These are phyloP conservation scores for Lophochroa leadbeateri DNA, from an alignment of 2,113 vertebrate species.

Conservation along the genomic window DNA sequence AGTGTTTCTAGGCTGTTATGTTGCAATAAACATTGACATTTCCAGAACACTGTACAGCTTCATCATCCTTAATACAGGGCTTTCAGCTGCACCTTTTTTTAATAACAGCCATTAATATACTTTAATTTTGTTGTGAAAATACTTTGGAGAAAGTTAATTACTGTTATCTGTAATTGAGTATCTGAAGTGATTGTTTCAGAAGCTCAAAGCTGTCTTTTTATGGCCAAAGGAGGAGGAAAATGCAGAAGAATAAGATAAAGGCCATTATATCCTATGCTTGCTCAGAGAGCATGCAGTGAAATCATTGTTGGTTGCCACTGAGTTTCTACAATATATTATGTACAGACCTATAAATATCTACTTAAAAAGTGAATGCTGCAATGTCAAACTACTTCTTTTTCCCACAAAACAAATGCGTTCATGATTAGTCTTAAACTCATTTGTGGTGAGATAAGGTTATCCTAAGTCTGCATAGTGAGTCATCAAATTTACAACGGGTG, in stretches of 20 bases:
- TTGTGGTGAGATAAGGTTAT: not conserved
- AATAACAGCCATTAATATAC: not conserved
- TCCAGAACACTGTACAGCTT: not conserved
- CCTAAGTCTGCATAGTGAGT: not conserved
- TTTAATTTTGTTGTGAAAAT: conserved; percentile 11
- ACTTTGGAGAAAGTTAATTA: conserved; percentile 1
- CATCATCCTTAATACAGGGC: not conserved
- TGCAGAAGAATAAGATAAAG: not conserved
- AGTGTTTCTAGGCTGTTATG: not conserved
- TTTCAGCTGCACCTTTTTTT: conserved; percentile 1
- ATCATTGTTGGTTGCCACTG: not conserved
- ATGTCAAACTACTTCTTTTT: not conserved
- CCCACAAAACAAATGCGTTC: not conserved
- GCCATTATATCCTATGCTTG: not conserved
- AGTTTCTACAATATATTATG: not conserved
- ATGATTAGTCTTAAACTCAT: not conserved
- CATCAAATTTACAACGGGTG: rapidly evolving
- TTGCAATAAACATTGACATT: conserved; percentile 23
- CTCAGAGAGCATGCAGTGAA: not conserved
- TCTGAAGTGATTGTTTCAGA: not conserved
- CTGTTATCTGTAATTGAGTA: not conserved
- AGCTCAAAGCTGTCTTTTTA: not conserved
- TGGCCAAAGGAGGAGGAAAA: not conserved
- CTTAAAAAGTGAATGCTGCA: not conserved
- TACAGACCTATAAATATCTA: not conserved